phyloP scores from a whole-genome alignment of 2,888 invertebrate species.

The Drymonia ruficornis region DNA sequence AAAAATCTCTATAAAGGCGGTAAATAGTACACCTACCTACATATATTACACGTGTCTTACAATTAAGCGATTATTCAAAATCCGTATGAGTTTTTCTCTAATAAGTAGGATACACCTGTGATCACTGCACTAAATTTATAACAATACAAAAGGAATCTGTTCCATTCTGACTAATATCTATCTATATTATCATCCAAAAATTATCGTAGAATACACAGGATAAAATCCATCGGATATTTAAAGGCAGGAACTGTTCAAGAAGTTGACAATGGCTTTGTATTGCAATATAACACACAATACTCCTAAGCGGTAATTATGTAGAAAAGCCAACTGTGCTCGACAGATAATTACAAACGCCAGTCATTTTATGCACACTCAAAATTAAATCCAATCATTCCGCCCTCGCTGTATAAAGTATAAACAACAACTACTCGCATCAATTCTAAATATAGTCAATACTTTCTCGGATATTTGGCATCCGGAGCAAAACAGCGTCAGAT shows the following conservation, averaged over 20 bases:
- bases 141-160: neutral
- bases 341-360: neutral
- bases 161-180: neutral
- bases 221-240: neutral
- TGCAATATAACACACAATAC: neutral
- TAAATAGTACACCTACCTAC: too few relatives aligned
- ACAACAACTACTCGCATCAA: constrained; percentile 28
- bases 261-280: neutral
- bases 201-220: too few relatives aligned
- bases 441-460: constrained; percentile 60
- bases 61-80: too few relatives aligned
- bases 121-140: constrained; percentile 42
- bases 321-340: neutral
- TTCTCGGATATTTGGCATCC: constrained; percentile 59
- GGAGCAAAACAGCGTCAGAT: constrained; percentile 47
- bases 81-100: neutral
- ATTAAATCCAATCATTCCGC: constrained; percentile 28
- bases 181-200: too few relatives aligned
- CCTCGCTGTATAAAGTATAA: constrained; percentile 44
- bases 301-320: neutral
- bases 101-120: constrained; percentile 46
- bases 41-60: too few relatives aligned
- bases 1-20: too few relatives aligned
- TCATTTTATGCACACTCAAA: constrained; percentile 7
- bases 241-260: constrained; percentile 25